phyloP scores from a whole-genome alignment of 2,113 vertebrate species.

The Pseudorasbora parva region DNA sequence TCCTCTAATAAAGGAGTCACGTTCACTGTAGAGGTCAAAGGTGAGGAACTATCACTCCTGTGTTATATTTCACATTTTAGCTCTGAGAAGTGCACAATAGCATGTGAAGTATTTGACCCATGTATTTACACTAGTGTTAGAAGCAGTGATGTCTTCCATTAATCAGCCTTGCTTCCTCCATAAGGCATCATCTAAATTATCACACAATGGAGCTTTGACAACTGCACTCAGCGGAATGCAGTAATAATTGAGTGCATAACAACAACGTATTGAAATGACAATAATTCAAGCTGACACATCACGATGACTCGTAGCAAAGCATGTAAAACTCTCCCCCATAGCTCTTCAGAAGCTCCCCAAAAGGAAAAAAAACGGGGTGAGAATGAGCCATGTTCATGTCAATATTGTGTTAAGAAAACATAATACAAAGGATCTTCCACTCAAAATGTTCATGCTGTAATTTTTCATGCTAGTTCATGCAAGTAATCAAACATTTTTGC shows the following conservation, averaged over 20 bases:
- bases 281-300: slow-evolving; percentile 40
- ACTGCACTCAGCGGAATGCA: slow-evolving; percentile 39
- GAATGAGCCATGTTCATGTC: not conserved
- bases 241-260: slow-evolving; percentile 31
- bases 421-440: not conserved
- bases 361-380: not conserved
- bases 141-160: slow-evolving; percentile 39
- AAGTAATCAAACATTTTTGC: slow-evolving; percentile 6
- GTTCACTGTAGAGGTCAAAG: slow-evolving; percentile 58
- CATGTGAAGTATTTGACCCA: slow-evolving; percentile 10
- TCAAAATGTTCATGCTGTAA: too few relatives aligned
- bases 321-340: not conserved
- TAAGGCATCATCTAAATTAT: slow-evolving; percentile 43
- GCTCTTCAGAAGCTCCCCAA: not conserved
- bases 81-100: slow-evolving; percentile 58
- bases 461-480: not conserved
- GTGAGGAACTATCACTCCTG: slow-evolving; percentile 32
- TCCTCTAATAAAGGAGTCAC: not conserved
- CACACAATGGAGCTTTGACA: slow-evolving; percentile 37
- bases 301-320: slow-evolving; percentile 30
- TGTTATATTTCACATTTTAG: slow-evolving; percentile 58
- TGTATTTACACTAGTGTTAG: slow-evolving; percentile 4
- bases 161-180: slow-evolving; percentile 30
- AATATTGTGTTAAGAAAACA: not conserved
- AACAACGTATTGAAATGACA: slow-evolving; percentile 37